Evolutionary conservation across 2,113 vertebrate genomes (phyloP), one percentile per base, ranked within the genome.

Genomic region (Periophthalmodon schlosseri): DNA sequence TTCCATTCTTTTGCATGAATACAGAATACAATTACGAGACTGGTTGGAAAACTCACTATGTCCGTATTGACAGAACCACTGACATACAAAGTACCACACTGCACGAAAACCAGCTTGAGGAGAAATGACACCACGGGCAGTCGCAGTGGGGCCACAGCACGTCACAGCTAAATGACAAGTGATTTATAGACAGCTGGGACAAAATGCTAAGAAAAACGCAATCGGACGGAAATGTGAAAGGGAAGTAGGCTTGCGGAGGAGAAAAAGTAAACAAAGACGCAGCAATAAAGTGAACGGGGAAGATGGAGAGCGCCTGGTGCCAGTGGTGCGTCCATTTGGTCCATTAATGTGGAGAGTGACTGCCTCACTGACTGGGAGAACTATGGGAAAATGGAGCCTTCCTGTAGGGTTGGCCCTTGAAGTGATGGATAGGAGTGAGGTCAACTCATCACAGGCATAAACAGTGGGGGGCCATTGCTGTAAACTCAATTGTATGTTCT

Each of bases 1-100:
- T 87, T 89, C 88, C 83, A 87, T 91, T 91, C 88, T 92, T 75
- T 88, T 33, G 87, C 84, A 88, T 88, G 86, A 88, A 89, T 82
- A 86, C 77, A 81, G 79, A 89, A 88, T 80, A 75, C 84, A 87
- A 81, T 64, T 84, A 82, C 72, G 68, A 76, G 47, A 36, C 82
- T 76, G 78, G 79, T 78, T 76, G 82, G 84, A 88, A 76, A 85
- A 87, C 82, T 79, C 5, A n/a, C 80, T 81, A 76, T 61, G 83
- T 87, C 68, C 54, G 44, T 81, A 86, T 83, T 86, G 89, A 83
- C 83, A 72, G 77, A 86, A 68, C 70, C 80, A 87, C 73, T 85
- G 89, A 89, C 84, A 83, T 73, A 86, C 84, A 79, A 78, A 86
- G 87, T 86, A 83, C 86, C 82, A 77, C 77, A 70, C 79, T 54